Evolutionary conservation across 2,113 vertebrate species (phyloP).

Genomic region (Poecile atricapillus): DNA sequence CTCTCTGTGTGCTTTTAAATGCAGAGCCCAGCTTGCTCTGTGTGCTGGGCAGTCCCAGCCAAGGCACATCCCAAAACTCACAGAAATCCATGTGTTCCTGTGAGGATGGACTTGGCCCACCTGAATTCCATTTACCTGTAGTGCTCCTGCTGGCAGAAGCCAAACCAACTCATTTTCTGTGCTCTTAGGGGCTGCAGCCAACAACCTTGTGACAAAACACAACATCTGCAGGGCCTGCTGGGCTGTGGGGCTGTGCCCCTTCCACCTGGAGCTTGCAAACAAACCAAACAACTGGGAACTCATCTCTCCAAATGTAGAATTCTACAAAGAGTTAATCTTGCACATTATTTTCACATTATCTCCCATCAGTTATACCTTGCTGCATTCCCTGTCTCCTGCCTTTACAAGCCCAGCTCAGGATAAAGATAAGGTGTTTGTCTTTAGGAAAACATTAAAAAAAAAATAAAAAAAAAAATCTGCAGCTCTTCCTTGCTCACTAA

Average conservation of each 20-base stretch:
- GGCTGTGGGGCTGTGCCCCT: accelerated
- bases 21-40: not conserved
- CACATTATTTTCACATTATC: not conserved
- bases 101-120: not conserved
- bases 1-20: not conserved
- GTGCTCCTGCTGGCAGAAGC: not conserved
- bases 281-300: not conserved
- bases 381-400: not conserved
- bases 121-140: not conserved
- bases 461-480: not conserved
- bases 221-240: accelerated
- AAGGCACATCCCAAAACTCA: not conserved
- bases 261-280: not conserved
- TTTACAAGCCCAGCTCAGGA: not conserved
- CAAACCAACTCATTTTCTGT: accelerated
- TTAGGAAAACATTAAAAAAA: not conserved
- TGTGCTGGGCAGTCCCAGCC: accelerated
- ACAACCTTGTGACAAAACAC: accelerated
- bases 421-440: not conserved
- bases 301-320: accelerated
- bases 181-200: not conserved
- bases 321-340: not conserved
- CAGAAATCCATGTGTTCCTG: not conserved
- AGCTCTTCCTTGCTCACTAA: not conserved
- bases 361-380: not conserved